Percentiles rank a stretch among this genome's conserved stretches.
Conservation (phyloP, 2,797 vertebrate genomes). For the Sebastes alutus region DNA sequence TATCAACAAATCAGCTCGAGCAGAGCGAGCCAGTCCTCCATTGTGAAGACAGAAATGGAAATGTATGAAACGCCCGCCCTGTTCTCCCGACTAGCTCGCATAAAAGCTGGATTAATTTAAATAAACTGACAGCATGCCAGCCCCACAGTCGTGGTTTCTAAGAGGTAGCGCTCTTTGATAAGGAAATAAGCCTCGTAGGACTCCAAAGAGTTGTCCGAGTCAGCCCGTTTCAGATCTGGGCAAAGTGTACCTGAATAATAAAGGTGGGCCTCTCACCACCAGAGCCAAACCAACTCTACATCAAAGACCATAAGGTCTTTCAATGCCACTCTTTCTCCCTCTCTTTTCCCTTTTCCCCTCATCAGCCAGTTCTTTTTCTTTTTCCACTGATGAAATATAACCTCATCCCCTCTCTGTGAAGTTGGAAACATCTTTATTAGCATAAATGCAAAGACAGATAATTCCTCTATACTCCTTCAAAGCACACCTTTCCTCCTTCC, state of each 20-base stretch:
- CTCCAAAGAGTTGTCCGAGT: constrained; percentile 41
- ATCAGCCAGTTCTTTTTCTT: constrained; percentile 26
- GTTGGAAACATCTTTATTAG: constrained; percentile 41
- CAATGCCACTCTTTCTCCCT: constrained; percentile 11
- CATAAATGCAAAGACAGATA: constrained; percentile 70
- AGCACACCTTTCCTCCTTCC: constrained; percentile 21
- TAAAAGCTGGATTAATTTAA: constrained; percentile 49
- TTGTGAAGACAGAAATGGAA: constrained; percentile 31
- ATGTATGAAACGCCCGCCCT: constrained; percentile 7
- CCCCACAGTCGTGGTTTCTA: constrained; percentile 30
- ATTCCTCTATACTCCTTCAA: constrained; percentile 39
- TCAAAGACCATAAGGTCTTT: constrained; percentile 54
- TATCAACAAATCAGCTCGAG: neutral
- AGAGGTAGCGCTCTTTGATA: constrained; percentile 54
- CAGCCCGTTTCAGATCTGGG: constrained; percentile 50
- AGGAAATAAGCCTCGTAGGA: constrained; percentile 52
- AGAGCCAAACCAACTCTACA: constrained; percentile 20
- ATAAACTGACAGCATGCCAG: constrained; percentile 52
- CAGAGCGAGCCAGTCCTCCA: neutral
- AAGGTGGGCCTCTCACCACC: constrained; percentile 30
- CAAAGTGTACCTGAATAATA: constrained; percentile 49
- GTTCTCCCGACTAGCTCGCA: constrained; percentile 34
- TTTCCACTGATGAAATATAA: constrained; percentile 35
- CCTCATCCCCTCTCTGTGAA: neutral
- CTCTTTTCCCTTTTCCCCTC: constrained; percentile 31